Base-by-base conservation (phyloP, 1,140 invertebrate genomes). In the Aphaenogaster rudis region DNA sequence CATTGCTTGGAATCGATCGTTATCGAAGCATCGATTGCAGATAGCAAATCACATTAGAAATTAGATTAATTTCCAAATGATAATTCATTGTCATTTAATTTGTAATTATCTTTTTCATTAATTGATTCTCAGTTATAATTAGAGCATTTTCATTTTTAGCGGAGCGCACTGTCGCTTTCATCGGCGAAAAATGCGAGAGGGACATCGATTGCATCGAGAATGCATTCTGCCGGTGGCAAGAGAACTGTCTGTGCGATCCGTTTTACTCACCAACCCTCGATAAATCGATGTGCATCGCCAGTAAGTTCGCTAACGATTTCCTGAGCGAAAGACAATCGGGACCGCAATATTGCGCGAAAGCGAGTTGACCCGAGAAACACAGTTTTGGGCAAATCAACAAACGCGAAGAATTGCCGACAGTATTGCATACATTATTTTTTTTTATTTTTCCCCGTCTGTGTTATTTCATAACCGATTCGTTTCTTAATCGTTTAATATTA, bases 191-290 rank as follows among this genome's bases (percentile, higher is more conserved):
- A 9, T 93, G 92, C 86, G 45, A 85, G 9, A 89, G 90, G 33
- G 92, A 93, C 13, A 8, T 67, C 15, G 67, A 93, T 50, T 93
- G 92, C 36, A 92, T 93, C 4, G 5, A 45, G 5, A 42, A 93
- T 50, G 90, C 90, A 7, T 93, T 72, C 39, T 93, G 92, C 2
- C 77, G 82, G 6, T 45, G 9, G 11, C 92, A 93, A 50, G 74
- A 52, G 1, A 86, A 21, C 1, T 93, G 92, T 42, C 11, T 57
- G 1, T 93, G 92, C 59, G 87, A 93, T 21, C 77, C 72, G 0
- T 86, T 80, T 78, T 91, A 93, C 9, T 71, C 90, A 3, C 91
- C 91, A 0, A 86, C 57, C 50, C 52, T 63, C 8, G 92, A 93
- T 36, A 88, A 52, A 3, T 63, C 86, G 0, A 72, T 64, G 64